Conservation (phyloP, 2,888 invertebrate genomes). For the Choreutis nemorana region DNA sequence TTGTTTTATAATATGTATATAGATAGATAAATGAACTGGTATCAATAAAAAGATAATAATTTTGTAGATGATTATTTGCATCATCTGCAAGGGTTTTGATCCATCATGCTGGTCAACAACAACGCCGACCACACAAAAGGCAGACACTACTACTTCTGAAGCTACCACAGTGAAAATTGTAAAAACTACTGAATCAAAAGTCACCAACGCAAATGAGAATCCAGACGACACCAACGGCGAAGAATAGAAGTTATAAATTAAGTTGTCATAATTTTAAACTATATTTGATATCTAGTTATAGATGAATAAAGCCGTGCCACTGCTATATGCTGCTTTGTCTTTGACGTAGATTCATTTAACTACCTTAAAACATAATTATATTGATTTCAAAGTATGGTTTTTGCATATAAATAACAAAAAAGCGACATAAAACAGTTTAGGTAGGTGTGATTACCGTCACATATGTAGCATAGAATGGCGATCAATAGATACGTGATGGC, state of each 20-base stretch:
- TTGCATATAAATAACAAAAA: too few relatives aligned
- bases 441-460: too few relatives aligned
- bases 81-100: conserved; percentile 28
- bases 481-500: too few relatives aligned
- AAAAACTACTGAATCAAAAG: conserved; percentile 2
- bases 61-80: conserved; percentile 23
- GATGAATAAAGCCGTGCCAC: neutral
- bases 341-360: neutral
- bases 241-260: neutral
- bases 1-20: too few relatives aligned
- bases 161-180: conserved; percentile 10
- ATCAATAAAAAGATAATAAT: too few relatives aligned
- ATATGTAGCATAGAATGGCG: too few relatives aligned
- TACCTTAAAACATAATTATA: too few relatives aligned
- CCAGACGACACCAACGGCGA: too few relatives aligned
- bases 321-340: neutral
- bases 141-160: conserved; percentile 9
- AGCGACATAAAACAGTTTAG: too few relatives aligned
- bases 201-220: neutral
- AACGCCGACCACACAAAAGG: conserved; percentile 10
- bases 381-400: too few relatives aligned
- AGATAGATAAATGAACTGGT: too few relatives aligned
- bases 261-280: neutral
- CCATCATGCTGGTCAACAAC: conserved; percentile 15
- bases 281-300: neutral